Percentiles rank a stretch among this genome's conserved stretches.
Conservation (phyloP, 2,888 invertebrate species). For the Drosophila anomelani region DNA sequence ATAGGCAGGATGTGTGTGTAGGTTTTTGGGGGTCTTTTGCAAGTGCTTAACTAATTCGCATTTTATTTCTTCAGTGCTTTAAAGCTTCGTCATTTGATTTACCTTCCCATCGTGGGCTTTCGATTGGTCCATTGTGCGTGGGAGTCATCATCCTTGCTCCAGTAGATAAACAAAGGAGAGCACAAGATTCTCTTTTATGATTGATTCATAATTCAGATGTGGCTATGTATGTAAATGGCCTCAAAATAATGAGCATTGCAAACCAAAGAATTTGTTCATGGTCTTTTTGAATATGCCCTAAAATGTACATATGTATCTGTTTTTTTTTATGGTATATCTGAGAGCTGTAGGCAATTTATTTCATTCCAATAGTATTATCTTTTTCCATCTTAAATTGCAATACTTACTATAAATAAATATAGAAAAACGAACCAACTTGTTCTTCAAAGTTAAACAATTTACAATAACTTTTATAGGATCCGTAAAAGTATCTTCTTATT, state of each 20-base stretch:
- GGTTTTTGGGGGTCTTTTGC: slow-evolving; percentile 7
- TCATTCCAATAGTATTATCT: neutral
- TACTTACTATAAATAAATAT: neutral
- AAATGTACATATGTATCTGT: too few species aligned
- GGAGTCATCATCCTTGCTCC: slow-evolving; percentile 28
- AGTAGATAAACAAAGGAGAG: slow-evolving; percentile 11
- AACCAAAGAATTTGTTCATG: neutral
- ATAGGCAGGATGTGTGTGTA: neutral
- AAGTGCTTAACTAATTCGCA: neutral
- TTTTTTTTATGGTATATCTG: neutral
- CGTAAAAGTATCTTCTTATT: too few species aligned
- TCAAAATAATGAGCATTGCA: slow-evolving; percentile 2
- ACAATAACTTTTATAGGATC: too few species aligned
- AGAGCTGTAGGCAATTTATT: too few species aligned
- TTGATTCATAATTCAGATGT: slow-evolving; percentile 11
- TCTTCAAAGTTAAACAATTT: neutral
- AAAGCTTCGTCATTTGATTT: neutral
- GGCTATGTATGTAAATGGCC: neutral
- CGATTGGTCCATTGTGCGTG: slow-evolving; percentile 16
- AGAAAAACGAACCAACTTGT: neutral
- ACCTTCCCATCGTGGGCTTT: slow-evolving; percentile 5
- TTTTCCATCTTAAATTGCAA: neutral
- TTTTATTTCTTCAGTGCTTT: neutral
- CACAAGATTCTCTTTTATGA: neutral
- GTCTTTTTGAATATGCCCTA: neutral